Percentiles rank a stretch among this genome's conserved stretches.
phyloP scores from a whole-genome alignment of 2,113 vertebrate species.

The Crotophaga sulcirostris region DNA sequence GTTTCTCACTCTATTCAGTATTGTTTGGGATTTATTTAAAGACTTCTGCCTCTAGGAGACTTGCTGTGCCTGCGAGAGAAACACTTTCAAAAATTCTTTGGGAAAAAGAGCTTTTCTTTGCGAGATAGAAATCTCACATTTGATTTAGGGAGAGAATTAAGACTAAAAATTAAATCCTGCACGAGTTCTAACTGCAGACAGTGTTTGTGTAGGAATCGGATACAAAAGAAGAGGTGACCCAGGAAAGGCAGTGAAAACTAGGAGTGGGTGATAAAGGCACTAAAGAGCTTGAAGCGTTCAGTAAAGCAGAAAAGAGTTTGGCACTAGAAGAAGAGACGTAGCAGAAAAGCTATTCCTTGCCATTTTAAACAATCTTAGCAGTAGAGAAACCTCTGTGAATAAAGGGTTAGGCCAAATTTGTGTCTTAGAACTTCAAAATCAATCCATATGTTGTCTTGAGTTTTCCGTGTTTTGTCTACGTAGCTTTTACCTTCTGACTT shows the following conservation, averaged over 20 bases:
- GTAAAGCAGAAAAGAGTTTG: conserved; percentile 20
- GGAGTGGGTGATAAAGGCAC: conserved; percentile 23
- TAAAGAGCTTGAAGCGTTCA: conserved; percentile 34
- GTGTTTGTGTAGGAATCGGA: conserved; percentile 38
- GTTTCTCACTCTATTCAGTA: conserved; percentile 1
- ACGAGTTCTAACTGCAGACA: conserved; percentile 15
- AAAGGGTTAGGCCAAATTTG: conserved; percentile 1
- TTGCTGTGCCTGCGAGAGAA: conserved; percentile 14
- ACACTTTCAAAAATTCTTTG: conserved; percentile 14
- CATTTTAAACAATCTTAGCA: conserved; percentile 32
- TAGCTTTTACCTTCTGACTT: background rate
- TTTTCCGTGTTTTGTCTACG: background rate
- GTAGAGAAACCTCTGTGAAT: conserved; percentile 33
- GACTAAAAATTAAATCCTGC: conserved; percentile 56
- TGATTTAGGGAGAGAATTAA: conserved; percentile 55
- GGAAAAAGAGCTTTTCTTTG: background rate
- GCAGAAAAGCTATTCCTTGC: background rate
- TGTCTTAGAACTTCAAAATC: background rate
- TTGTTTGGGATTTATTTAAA: conserved; percentile 47
- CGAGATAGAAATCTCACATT: conserved; percentile 41
- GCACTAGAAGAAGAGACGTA: background rate
- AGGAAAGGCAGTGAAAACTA: conserved; percentile 21
- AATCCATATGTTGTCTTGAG: background rate
- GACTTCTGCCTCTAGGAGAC: background rate
- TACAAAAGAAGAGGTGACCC: conserved; percentile 44